Evolutionary conservation across 2,888 invertebrate species (phyloP).

Genomic region (Mantis religiosa): DNA sequence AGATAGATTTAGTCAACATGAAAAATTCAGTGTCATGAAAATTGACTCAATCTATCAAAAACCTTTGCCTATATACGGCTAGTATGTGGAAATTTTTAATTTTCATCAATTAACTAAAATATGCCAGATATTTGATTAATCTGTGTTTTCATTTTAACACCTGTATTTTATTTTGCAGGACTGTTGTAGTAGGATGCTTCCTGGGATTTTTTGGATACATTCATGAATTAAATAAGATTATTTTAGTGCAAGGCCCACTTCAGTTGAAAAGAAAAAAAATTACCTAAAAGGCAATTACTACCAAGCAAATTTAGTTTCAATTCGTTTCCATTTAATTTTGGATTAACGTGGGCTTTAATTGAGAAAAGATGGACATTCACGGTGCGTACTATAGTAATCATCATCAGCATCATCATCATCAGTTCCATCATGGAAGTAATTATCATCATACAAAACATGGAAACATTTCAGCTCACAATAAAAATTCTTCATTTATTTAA

Average conservation of each 20-base stretch:
- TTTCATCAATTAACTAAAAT: too few species aligned
- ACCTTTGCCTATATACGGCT: too few species aligned
- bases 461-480: neutral
- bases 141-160: too few species aligned
- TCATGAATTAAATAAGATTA: neutral
- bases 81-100: too few species aligned
- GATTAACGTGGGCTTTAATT: neutral
- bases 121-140: too few species aligned
- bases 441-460: neutral
- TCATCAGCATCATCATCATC: neutral
- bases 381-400: neutral
- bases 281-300: neutral
- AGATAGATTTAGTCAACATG: too few species aligned
- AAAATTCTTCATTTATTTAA: neutral
- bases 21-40: too few species aligned
- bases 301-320: neutral
- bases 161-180: too few species aligned
- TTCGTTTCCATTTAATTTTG: neutral
- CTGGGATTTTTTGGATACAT: neutral
- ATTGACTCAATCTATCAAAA: too few species aligned
- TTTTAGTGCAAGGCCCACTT: neutral
- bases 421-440: neutral
- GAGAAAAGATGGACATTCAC: neutral
- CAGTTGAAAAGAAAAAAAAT: neutral
- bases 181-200: too few species aligned